A percentile compares a stretch with the other conserved stretches of the same genome.
phyloP scores from a whole-genome alignment of 2,888 invertebrate species.

The Ectobius pallidus region DNA sequence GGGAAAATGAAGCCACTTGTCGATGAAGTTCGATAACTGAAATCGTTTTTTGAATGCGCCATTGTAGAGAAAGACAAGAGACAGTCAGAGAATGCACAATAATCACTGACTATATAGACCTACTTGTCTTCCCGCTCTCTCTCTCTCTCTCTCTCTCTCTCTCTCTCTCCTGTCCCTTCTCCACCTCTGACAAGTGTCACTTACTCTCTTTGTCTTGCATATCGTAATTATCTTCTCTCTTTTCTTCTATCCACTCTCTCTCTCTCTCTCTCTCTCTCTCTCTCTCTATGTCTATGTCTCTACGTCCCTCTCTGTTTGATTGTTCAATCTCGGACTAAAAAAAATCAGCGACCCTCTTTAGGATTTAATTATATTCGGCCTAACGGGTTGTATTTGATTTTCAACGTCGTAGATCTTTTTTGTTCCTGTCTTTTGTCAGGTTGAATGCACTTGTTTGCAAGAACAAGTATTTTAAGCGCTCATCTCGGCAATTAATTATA shows the following conservation, averaged over 20 bases:
- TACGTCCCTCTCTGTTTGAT: no score
- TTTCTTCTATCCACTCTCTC: no score
- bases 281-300: no score
- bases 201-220: not conserved
- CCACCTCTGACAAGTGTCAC: not conserved
- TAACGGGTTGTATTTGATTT: not conserved
- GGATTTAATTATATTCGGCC: not conserved
- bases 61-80: not conserved
- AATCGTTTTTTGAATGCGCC: conserved; percentile 24
- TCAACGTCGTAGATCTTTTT: not conserved
- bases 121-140: not conserved
- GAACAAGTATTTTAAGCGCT: no score
- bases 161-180: no score
- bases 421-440: no score
- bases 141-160: no score
- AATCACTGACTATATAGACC: not conserved
- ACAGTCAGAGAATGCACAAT: not conserved
- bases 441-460: no score
- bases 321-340: not conserved
- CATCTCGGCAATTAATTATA: no score
- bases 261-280: no score
- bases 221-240: not conserved
- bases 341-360: conserved; percentile 1
- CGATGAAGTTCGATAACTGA: conserved; percentile 34
- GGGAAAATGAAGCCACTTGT: conserved; percentile 26